Evolutionary conservation across 64 coral and sea anemone species (phyloP), one percentile per base, ranked within the genome.

Genomic region (Porites australiensis): DNA sequence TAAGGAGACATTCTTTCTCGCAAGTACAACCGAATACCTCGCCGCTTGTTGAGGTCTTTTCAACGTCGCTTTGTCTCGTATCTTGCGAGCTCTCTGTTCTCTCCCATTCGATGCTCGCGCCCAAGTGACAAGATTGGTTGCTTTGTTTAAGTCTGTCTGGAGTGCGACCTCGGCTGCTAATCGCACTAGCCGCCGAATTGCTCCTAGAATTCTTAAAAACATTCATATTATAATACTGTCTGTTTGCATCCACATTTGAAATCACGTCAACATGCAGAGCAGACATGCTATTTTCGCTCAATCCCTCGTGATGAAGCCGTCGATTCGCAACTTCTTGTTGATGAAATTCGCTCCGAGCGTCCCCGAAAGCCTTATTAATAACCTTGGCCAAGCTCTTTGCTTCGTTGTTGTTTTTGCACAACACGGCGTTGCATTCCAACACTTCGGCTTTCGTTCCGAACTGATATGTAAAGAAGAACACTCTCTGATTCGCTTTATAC

Each of bases 401-500:
- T 44, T 97, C 95, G 57, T 87, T 89, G 80, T 97, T 94, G 55
- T 62, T 94, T 68, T 89, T 83, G 18, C 93, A 88, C 72, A 94
- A 94, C 8, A 97, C 77, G 53, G 88, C 92, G 81, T 98, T 93
- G 74, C 95, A 98, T 74, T 98, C 94, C 8, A 98, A 82, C 81
- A 80, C 77, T 72, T 94, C 95, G 73, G 92, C 82, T 91, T 98
- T 98, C 23, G 91, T 64, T 77, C 95, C 95, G 82, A 90, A 90
- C 54, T 98, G 95, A 79, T 98, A 98, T 13, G 93, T 98, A 50
- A 94, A 98, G 92, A 98, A 98, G 79, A 98, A 98, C 19, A 98
- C 47, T 90, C 85, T 74, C 77, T 98, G 95, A 77, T 94, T 75
- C 5, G 90, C 70, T 16, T 89, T 89, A 67, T 79, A 98, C 52